phyloP scores from a whole-genome alignment of 2,113 vertebrate genomes.

The Cryptotis parvus region DNA sequence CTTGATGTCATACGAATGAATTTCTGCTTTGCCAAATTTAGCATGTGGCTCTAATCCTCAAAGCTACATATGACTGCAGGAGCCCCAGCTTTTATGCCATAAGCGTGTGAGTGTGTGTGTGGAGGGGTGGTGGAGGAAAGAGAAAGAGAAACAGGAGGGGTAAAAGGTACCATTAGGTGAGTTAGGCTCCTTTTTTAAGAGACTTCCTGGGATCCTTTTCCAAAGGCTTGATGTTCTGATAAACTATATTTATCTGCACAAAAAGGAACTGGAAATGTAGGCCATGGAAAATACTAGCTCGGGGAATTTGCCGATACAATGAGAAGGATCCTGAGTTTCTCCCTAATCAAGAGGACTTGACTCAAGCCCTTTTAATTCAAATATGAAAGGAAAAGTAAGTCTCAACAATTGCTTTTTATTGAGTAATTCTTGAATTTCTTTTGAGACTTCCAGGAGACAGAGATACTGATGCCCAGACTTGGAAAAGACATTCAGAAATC shows the following conservation, averaged over 20 bases:
- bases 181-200: neutral
- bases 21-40: neutral
- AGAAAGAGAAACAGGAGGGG: neutral
- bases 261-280: no score
- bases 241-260: no score
- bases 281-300: no score
- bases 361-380: neutral
- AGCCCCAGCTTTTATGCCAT: neutral
- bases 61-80: slow-evolving; percentile 23
- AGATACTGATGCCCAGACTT: neutral
- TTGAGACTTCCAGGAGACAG: neutral
- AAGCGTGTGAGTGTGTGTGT: no score
- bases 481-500: slow-evolving; percentile 6
- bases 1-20: neutral
- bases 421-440: neutral
- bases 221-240: neutral
- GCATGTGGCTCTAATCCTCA: slow-evolving; percentile 7
- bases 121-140: neutral
- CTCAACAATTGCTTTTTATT: no score
- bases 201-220: neutral
- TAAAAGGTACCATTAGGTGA: neutral
- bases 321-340: no score
- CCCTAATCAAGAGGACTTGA: neutral
- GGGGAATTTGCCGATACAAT: no score
- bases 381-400: neutral